Base-by-base conservation (phyloP, 2,113 vertebrate genomes). In the Lepus europaeus region DNA sequence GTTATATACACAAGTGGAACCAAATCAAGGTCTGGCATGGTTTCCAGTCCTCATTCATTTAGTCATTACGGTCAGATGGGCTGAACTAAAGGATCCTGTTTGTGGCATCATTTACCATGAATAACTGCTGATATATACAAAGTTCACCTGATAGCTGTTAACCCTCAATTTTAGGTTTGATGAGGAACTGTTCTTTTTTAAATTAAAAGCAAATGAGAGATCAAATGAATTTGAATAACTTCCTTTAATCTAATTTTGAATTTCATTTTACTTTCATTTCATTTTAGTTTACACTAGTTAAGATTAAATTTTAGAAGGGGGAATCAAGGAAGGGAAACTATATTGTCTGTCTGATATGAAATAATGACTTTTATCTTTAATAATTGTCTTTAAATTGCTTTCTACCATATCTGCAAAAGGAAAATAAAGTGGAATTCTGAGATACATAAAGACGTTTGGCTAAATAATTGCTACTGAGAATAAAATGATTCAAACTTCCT, bases 11-110 rank as follows among this genome's bases (percentile, higher is more conserved):
- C 66, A 93, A 93, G 51, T 80, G 61, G 31, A 51, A 94, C 69
- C 53, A 76, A 89, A 87, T 77, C 76, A 87, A 92, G 51, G 11
- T 51, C 79, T 82, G 84, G 27, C 76, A 33, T 96, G 49, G 89
- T 96, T 95, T 96, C 74, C 87, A 81, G 56, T 74, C 49, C 73
- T 94, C 68, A 69, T 89, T 94, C 49, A 77, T 22, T 95, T 93
- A 93, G 76, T 90, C 68, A 80, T 39, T 69, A 73, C 91, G 59
- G n/a, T 96, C 81, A 72, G 83, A 96, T 83, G 86, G 69, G 27
- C 31, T 77, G 84, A 92, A 83, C 53, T 64, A 84, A 84, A 94
- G 89, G 89, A 88, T 72, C 72, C 31, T 72, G 59, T 93, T 95
- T 96, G 66, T 93, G 39, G 74, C 53, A 31, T 95, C 53, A 63